A percentile compares a stretch with the other conserved stretches of the same genome.
Evolutionary conservation across 2,888 invertebrate genomes (phyloP).

Genomic region (Mamestra brassicae): DNA sequence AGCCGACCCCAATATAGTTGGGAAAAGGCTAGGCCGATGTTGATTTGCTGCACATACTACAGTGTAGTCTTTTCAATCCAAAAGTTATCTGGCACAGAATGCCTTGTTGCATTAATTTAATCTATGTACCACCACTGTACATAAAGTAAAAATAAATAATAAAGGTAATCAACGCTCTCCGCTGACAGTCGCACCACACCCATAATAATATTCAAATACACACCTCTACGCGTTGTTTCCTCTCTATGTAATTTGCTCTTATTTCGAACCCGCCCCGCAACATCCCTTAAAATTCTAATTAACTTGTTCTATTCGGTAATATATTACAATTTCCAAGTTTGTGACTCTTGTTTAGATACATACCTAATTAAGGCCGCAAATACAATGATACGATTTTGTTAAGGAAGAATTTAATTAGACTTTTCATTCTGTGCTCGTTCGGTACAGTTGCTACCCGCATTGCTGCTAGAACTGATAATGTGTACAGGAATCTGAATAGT

Average conservation of each 20-base stretch:
- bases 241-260: conserved; percentile 39
- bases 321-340: conserved; percentile 49
- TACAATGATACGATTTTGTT: conserved; percentile 13
- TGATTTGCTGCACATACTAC: too few species aligned
- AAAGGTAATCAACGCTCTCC: not conserved
- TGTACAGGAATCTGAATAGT: not conserved
- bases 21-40: too few species aligned
- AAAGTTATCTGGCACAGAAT: too few species aligned
- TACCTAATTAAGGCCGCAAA: conserved; percentile 24
- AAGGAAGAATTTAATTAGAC: not conserved
- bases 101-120: too few species aligned
- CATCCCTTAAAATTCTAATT: conserved; percentile 56
- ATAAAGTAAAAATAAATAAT: not conserved
- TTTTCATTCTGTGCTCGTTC: not conserved
- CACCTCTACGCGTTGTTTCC: conserved; percentile 23
- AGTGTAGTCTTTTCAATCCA: too few species aligned
- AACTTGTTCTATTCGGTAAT: conserved; percentile 52
- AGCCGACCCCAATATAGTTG: too few species aligned
- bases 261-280: conserved; percentile 11
- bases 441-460: not conserved
- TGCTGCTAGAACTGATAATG: not conserved
- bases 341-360: conserved; percentile 20
- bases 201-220: conserved; percentile 40
- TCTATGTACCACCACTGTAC: not conserved
- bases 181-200: conserved; percentile 1